phyloP scores from a whole-genome alignment of 64 coral and sea anemone genomes.

The Stichodactyla helianthus region DNA sequence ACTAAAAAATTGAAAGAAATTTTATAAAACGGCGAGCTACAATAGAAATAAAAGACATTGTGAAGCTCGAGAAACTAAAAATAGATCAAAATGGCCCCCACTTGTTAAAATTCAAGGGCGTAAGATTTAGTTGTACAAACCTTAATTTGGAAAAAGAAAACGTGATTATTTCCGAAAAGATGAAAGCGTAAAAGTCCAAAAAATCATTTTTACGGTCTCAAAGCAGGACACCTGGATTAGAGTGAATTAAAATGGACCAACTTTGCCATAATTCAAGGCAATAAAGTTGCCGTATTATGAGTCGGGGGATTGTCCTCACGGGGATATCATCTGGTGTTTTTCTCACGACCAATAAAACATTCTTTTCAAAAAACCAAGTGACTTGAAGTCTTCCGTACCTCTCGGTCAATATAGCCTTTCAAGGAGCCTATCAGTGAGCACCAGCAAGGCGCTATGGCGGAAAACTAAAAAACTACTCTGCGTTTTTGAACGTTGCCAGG shows the following conservation, averaged over 20 bases:
- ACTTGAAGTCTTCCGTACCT: background rate
- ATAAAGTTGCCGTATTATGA: background rate
- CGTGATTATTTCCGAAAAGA: background rate
- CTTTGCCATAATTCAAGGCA: slow-evolving; percentile 1
- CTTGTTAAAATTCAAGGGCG: background rate
- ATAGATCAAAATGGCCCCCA: background rate
- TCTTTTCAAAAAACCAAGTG: background rate
- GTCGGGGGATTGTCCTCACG: background rate
- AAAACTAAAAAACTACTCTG: background rate
- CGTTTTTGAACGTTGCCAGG: background rate
- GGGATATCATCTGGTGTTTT: background rate
- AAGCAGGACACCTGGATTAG: background rate
- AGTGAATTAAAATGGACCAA: background rate
- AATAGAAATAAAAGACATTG: too few relatives aligned
- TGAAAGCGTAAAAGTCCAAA: background rate
- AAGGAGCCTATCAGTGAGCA: background rate
- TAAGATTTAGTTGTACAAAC: background rate
- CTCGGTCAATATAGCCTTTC: background rate
- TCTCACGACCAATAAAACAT: background rate
- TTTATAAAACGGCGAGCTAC: too few relatives aligned
- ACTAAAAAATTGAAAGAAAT: too few relatives aligned
- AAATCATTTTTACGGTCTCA: background rate
- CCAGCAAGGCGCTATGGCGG: background rate
- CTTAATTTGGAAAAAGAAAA: background rate
- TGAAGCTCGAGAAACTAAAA: background rate